These are phyloP conservation scores for Chiridota heheva DNA, from an alignment of 35 echinoderm and acorn worm genomes.

Conservation along the genomic window DNA sequence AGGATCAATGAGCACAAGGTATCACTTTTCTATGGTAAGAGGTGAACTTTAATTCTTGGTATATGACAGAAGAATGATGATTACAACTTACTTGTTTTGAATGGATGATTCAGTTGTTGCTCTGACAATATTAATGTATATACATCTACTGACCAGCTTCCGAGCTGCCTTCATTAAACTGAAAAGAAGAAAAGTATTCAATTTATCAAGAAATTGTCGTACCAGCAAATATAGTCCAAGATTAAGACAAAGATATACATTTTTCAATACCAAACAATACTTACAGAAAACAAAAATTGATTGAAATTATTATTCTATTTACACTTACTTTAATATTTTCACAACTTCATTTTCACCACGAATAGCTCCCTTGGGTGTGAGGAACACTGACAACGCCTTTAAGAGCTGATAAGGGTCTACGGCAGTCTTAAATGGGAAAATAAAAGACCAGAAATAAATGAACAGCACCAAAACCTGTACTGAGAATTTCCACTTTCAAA, in stretches of 20 bases:
- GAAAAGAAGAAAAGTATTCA: slow-evolving; percentile 17
- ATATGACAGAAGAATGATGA: not conserved
- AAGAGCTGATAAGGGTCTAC: slow-evolving; percentile 88
- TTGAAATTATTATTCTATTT: not conserved
- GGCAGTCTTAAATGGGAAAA: slow-evolving; percentile 50
- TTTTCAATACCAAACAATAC: too few species aligned
- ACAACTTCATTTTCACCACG: slow-evolving; percentile 58
- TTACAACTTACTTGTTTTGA: slow-evolving; percentile 69
- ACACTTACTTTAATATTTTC: slow-evolving; percentile 80
- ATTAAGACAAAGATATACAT: not conserved
- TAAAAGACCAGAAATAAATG: too few species aligned
- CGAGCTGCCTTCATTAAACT: slow-evolving; percentile 88
- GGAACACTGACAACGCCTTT: slow-evolving; percentile 77
- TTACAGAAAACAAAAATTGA: not conserved
- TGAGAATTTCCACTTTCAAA: too few species aligned
- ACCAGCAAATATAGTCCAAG: not conserved
- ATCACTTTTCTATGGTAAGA: not conserved
- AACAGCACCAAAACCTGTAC: too few species aligned
- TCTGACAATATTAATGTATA: slow-evolving; percentile 77
- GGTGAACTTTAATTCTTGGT: too few species aligned
- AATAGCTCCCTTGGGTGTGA: slow-evolving; percentile 68
- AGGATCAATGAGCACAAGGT: not conserved
- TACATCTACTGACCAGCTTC: slow-evolving; percentile 92
- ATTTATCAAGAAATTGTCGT: not conserved
- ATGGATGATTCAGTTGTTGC: slow-evolving; percentile 54